Evolutionary conservation across 2,888 invertebrate species (phyloP).

Genomic region (Drosophila histrio): DNA sequence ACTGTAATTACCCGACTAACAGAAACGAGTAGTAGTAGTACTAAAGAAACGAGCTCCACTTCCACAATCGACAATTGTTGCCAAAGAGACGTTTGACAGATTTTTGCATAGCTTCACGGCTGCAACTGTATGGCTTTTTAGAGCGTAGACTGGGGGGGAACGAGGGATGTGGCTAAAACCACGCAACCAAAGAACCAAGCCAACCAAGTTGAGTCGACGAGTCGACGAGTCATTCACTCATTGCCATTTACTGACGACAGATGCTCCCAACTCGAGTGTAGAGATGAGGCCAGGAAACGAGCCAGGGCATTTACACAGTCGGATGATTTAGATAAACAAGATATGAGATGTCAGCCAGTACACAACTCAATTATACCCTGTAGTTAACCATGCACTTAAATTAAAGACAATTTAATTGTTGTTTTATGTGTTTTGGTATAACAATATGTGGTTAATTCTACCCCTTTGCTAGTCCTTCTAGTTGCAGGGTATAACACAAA

Average conservation of each 20-base stretch:
- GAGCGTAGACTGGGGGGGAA: not conserved
- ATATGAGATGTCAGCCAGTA: conserved; percentile 69
- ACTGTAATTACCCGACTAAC: conserved; percentile 59
- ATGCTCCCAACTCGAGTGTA: conserved; percentile 35
- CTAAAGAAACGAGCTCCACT: conserved; percentile 41
- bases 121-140: not conserved
- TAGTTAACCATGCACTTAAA: not conserved
- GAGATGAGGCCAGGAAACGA: conserved; percentile 53
- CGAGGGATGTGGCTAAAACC: not conserved
- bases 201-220: conserved; percentile 17
- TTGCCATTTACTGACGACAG: conserved; percentile 64
- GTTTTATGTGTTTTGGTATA: not conserved
- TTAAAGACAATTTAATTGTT: too few species aligned
- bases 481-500: conserved; percentile 8
- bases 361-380: conserved; percentile 11
- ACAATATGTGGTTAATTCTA: not conserved
- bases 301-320: conserved; percentile 75
- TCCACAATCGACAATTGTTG: conserved; percentile 59
- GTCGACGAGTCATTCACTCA: conserved; percentile 68
- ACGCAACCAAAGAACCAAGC: conserved; percentile 14
- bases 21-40: not conserved
- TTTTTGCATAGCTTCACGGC: conserved; percentile 57
- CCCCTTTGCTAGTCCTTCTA: not conserved
- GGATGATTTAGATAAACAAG: conserved; percentile 78
- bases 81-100: conserved; percentile 58